phyloP scores from a whole-genome alignment of 2,797 vertebrate genomes.

The Gephyroberyx darwinii region DNA sequence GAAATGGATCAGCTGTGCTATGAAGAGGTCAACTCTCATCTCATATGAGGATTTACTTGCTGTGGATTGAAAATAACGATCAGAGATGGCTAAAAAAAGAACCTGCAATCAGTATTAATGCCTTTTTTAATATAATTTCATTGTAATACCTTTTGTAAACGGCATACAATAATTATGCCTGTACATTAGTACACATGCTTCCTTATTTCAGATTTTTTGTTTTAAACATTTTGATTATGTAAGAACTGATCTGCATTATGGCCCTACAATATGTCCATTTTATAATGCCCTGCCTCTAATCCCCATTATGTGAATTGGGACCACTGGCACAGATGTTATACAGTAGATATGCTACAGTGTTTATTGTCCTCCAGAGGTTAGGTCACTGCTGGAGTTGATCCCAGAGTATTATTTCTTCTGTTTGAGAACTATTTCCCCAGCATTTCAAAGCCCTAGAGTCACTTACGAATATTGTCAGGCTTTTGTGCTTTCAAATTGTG shows the following conservation, averaged over 20 bases:
- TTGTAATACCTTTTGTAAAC: neutral
- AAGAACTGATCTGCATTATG: slow-evolving; percentile 57
- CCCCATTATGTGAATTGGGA: slow-evolving; percentile 40
- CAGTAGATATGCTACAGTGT: neutral
- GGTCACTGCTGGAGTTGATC: neutral
- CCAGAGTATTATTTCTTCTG: neutral
- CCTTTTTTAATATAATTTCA: neutral
- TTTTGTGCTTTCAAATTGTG: neutral
- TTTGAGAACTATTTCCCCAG: neutral
- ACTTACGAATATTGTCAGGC: neutral
- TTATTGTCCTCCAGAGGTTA: neutral
- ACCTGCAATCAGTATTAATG: neutral
- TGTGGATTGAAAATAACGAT: neutral
- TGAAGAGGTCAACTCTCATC: neutral
- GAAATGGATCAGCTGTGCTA: neutral
- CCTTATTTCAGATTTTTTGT: neutral
- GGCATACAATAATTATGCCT: neutral
- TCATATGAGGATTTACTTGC: slow-evolving; percentile 3
- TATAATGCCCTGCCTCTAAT: slow-evolving; percentile 55
- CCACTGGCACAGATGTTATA: slow-evolving; percentile 6
- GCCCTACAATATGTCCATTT: slow-evolving; percentile 40
- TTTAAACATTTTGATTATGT: slow-evolving; percentile 51
- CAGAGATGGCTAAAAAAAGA: neutral
- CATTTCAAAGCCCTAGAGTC: neutral
- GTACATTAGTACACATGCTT: neutral